phyloP scores from a whole-genome alignment of 2,888 invertebrate genomes.

The Pristionchus maxplancki region DNA sequence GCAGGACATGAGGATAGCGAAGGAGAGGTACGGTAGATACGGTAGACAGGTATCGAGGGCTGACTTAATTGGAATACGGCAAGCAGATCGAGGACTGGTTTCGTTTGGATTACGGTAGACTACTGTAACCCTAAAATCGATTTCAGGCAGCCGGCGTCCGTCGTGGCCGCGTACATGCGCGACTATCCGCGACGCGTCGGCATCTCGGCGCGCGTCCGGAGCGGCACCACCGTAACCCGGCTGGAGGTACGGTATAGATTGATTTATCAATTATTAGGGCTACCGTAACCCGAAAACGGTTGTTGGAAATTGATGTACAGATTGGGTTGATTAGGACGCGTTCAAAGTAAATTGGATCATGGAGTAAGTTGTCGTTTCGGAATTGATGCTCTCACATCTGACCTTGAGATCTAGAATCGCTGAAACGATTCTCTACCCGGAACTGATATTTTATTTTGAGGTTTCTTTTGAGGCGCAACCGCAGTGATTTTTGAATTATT shows the following conservation, averaged over 20 bases:
- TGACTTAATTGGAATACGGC: not conserved
- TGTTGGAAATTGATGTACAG: too few species aligned
- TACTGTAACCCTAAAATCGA: not conserved
- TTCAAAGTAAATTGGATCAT: too few species aligned
- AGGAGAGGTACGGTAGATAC: slow-evolving; percentile 36
- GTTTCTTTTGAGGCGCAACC: too few species aligned
- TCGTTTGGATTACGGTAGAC: not conserved
- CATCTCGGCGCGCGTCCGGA: slow-evolving; percentile 17
- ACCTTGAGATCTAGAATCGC: too few species aligned
- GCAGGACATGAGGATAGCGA: slow-evolving; percentile 45
- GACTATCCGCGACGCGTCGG: slow-evolving; percentile 41
- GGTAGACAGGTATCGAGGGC: not conserved
- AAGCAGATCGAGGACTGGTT: not conserved
- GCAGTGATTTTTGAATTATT: too few species aligned
- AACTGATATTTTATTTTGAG: not conserved
- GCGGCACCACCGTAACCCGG: slow-evolving; percentile 43
- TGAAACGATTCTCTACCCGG: too few species aligned
- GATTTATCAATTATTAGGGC: not conserved
- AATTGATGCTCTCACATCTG: too few species aligned
- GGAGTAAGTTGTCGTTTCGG: too few species aligned
- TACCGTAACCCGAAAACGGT: too few species aligned
- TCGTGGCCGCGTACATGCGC: slow-evolving; percentile 47
- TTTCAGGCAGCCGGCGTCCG: slow-evolving; percentile 34
- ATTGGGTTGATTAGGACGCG: too few species aligned
- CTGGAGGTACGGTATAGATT: slow-evolving; percentile 18